phyloP scores from a whole-genome alignment of 2,113 vertebrate genomes.

The Oenanthe melanoleuca region DNA sequence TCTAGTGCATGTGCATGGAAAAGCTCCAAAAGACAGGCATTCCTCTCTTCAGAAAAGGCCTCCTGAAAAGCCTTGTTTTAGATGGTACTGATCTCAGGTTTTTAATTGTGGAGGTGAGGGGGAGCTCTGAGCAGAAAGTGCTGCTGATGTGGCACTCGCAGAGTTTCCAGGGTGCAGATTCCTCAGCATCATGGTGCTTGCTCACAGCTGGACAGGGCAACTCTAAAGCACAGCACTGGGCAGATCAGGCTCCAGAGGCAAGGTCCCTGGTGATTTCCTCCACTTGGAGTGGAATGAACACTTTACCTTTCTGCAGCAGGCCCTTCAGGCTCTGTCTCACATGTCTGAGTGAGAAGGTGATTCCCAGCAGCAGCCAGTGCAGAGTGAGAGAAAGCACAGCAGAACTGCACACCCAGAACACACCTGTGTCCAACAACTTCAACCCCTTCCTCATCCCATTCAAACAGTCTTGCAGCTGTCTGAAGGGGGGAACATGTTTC shows the following conservation, averaged over 20 bases:
- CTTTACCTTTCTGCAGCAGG: background rate
- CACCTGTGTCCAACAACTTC: accelerated
- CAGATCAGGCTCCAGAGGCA: background rate
- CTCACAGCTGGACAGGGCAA: background rate
- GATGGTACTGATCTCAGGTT: background rate
- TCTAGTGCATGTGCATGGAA: background rate
- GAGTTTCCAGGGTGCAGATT: background rate
- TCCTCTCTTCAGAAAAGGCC: background rate
- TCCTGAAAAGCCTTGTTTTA: background rate
- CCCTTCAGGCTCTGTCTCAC: background rate
- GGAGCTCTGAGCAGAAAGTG: background rate
- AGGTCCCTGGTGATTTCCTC: background rate
- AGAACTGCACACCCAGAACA: background rate
- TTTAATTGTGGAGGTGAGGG: background rate
- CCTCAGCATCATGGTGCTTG: background rate
- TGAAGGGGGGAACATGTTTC: background rate
- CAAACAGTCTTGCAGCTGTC: background rate
- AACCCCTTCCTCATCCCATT: background rate
- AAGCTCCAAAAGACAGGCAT: background rate
- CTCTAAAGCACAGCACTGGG: background rate
- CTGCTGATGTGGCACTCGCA: background rate
- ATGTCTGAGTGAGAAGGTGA: background rate
- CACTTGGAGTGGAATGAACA: background rate
- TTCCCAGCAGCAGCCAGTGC: background rate
- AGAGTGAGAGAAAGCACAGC: background rate